These are phyloP conservation scores for Stegastes partitus DNA, from an alignment of 2,113 vertebrate genomes.

Conservation along the genomic window DNA sequence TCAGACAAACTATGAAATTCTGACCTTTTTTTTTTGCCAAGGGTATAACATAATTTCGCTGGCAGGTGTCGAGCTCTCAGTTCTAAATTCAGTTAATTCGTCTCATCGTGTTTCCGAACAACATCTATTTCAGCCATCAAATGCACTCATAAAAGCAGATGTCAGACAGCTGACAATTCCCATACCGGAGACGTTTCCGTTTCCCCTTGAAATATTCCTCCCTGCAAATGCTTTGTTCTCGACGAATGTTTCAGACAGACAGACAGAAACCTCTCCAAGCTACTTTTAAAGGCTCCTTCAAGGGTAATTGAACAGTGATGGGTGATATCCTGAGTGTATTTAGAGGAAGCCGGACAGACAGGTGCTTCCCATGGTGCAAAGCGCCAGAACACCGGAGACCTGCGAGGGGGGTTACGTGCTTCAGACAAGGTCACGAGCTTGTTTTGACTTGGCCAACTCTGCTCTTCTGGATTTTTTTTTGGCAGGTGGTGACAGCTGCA, in stretches of 20 bases:
- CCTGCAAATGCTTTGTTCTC: constrained; percentile 58
- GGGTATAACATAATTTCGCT: neutral
- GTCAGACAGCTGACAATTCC: constrained; percentile 68
- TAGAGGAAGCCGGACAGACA: constrained; percentile 66
- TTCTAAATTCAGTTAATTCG: constrained; percentile 11
- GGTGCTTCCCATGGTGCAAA: constrained; percentile 71
- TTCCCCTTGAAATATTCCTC: constrained; percentile 41
- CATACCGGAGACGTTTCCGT: constrained; percentile 58
- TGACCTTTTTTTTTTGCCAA: neutral
- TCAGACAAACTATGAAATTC: neutral
- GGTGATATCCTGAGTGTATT: constrained; percentile 58
- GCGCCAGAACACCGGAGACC: constrained; percentile 53
- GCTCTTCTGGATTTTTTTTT: constrained; percentile 64
- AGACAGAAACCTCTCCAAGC: constrained; percentile 30
- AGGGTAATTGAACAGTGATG: constrained; percentile 39
- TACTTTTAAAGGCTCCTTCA: constrained; percentile 50
- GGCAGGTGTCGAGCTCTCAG: neutral
- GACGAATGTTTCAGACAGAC: constrained; percentile 16
- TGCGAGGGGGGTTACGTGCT: constrained; percentile 61
- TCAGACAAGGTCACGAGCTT: constrained; percentile 76
- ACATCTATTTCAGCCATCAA: constrained; percentile 41
- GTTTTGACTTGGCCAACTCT: constrained; percentile 80
- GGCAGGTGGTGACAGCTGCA: constrained; percentile 81
- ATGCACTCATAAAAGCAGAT: constrained; percentile 44
- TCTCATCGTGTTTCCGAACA: constrained; percentile 24